Conservation (phyloP, 1,140 invertebrate genomes). For the Microvelia longipes region DNA sequence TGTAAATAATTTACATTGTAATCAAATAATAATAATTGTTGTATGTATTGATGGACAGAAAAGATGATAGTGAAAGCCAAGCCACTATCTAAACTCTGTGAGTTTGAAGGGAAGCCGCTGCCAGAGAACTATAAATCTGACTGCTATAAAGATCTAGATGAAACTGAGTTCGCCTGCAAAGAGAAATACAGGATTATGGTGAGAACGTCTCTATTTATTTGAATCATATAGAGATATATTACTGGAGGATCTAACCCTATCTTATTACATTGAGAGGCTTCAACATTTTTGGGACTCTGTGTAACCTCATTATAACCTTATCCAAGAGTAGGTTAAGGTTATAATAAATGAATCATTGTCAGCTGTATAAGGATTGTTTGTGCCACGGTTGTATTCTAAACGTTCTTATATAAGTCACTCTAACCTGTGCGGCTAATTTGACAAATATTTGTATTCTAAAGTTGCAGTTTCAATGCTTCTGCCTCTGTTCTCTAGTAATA, state of each 20-base stretch:
- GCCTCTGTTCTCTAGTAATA: no score
- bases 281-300: no score
- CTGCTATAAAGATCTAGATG: constrained; percentile 67
- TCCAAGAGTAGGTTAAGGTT: no score
- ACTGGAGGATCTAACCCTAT: neutral
- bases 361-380: no score
- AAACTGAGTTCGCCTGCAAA: constrained; percentile 63
- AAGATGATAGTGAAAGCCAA: constrained; percentile 50
- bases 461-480: no score
- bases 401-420: no score
- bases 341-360: no score
- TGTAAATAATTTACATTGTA: neutral
- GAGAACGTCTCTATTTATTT: constrained; percentile 21
- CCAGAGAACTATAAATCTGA: constrained; percentile 62
- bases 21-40: neutral
- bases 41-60: constrained; percentile 32
- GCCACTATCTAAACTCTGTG: constrained; percentile 55
- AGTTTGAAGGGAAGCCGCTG: constrained; percentile 51
- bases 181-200: constrained; percentile 72
- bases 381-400: no score
- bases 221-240: neutral
- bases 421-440: no score
- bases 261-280: no score
- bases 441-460: no score
- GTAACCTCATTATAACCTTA: no score